A percentile compares a stretch with the other conserved stretches of the same genome.
phyloP scores from a whole-genome alignment of 2,797 vertebrate species.

The Acanthiza pusilla region DNA sequence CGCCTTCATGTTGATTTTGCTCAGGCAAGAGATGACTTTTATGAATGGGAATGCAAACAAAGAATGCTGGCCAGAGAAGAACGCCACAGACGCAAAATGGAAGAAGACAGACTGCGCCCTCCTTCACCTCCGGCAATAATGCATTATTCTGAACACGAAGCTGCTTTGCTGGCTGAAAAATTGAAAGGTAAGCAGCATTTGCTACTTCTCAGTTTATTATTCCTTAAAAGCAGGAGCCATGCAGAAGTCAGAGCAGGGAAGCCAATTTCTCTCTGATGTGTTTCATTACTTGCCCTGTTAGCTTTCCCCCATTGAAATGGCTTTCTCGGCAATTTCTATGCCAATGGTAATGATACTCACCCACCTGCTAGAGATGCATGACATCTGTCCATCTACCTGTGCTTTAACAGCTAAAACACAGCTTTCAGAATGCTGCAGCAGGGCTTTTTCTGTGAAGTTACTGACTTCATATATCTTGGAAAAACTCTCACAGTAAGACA shows the following conservation, averaged over 20 bases:
- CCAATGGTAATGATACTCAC: not conserved
- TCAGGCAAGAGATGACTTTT: constrained; percentile 83
- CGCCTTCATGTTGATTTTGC: constrained; percentile 84
- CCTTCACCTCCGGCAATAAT: constrained; percentile 80
- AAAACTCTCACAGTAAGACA: not conserved
- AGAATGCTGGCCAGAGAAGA: constrained; percentile 81
- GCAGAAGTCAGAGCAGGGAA: not conserved
- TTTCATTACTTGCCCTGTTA: not conserved
- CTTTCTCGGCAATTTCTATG: not conserved
- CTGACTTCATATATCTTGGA: not conserved
- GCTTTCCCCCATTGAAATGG: not conserved
- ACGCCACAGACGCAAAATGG: constrained; percentile 79
- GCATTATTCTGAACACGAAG: constrained; percentile 83
- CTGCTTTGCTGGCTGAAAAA: constrained; percentile 78
- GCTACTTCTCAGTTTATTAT: not conserved
- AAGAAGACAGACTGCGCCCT: constrained; percentile 79
- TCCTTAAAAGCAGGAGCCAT: not conserved
- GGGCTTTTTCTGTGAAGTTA: not conserved
- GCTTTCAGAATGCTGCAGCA: not conserved
- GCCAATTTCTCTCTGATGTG: not conserved
- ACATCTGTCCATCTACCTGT: not conserved
- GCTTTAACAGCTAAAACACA: not conserved
- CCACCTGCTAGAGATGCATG: not conserved
- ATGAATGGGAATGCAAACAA: constrained; percentile 84
- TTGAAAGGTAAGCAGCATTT: constrained; percentile 76